Evolutionary conservation across 1,140 invertebrate genomes (phyloP).

Genomic region (Ostrea denselamellosa): DNA sequence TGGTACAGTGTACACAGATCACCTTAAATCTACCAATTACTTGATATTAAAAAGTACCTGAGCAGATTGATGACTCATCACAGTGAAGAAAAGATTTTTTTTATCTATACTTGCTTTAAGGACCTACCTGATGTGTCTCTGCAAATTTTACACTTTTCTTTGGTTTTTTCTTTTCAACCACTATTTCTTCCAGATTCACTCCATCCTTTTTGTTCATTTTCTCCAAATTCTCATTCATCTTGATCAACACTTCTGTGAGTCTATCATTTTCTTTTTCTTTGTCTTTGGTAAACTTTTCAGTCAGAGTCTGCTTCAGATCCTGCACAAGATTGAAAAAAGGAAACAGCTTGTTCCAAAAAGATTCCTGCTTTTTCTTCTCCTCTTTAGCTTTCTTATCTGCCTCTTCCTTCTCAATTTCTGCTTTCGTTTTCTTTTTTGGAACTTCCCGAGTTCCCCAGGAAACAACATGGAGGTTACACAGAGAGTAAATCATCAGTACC

Average conservation of each 20-base stretch:
- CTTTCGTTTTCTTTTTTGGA: slow-evolving; percentile 77
- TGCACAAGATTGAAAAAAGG: background rate
- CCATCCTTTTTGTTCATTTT: slow-evolving; percentile 39
- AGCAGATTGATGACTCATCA: no score
- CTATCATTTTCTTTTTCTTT: slow-evolving; percentile 60
- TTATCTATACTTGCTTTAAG: no score
- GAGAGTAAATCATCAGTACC: slow-evolving; percentile 75
- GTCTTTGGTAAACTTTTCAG: slow-evolving; percentile 49
- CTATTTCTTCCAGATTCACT: background rate
- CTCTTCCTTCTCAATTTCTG: slow-evolving; percentile 67
- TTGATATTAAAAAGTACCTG: no score
- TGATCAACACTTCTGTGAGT: slow-evolving; percentile 55
- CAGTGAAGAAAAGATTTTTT: no score
- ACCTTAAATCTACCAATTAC: no score
- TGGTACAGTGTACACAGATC: no score
- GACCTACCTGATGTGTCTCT: background rate
- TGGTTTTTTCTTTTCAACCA: slow-evolving; percentile 44
- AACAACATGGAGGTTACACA: slow-evolving; percentile 75
- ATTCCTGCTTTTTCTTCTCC: slow-evolving; percentile 65
- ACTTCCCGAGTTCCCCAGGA: slow-evolving; percentile 75
- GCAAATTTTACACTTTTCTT: slow-evolving; percentile 50
- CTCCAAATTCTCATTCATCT: slow-evolving; percentile 65
- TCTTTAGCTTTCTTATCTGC: slow-evolving; percentile 62
- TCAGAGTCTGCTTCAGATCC: slow-evolving; percentile 82
- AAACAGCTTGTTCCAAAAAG: slow-evolving; percentile 48